Evolutionary conservation across 2,113 vertebrate species (phyloP).

Genomic region (Cepphus grylle): DNA sequence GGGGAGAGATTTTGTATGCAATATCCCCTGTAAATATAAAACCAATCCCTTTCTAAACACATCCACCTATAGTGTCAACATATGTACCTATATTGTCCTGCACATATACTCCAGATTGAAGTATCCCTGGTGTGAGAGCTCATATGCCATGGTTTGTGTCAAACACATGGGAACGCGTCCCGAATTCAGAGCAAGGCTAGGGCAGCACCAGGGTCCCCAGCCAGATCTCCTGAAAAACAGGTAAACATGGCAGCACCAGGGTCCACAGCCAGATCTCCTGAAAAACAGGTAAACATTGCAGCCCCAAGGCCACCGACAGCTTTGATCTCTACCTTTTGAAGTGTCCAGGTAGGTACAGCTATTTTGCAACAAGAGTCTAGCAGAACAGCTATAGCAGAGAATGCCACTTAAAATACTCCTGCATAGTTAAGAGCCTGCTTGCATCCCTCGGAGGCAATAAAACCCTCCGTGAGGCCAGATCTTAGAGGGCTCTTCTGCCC

Average conservation of each 20-base stretch:
- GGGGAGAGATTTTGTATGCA: neutral
- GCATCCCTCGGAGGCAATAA: neutral
- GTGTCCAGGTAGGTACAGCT: neutral
- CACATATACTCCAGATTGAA: no score
- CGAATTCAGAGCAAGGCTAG: neutral
- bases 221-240: neutral
- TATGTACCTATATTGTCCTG: no score
- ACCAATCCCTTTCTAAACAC: neutral
- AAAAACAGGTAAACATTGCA: neutral
- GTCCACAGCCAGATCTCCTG: neutral
- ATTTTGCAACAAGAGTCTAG: neutral
- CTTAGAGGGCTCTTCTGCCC: neutral
- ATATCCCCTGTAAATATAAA: neutral
- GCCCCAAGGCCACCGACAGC: neutral
- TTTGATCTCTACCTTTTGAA: neutral
- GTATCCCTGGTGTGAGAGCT: fast-evolving
- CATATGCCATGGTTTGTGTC: fast-evolving
- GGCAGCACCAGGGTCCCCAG: neutral
- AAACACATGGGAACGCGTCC: fast-evolving
- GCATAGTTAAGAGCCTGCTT: neutral
- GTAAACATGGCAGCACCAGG: neutral
- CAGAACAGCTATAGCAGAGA: neutral
- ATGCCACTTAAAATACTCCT: neutral
- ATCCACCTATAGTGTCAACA: no score
- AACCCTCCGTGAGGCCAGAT: neutral